A percentile compares a stretch with the other conserved stretches of the same genome.
phyloP scores from a whole-genome alignment of 2,113 vertebrate genomes.

The Spermophilus dauricus region DNA sequence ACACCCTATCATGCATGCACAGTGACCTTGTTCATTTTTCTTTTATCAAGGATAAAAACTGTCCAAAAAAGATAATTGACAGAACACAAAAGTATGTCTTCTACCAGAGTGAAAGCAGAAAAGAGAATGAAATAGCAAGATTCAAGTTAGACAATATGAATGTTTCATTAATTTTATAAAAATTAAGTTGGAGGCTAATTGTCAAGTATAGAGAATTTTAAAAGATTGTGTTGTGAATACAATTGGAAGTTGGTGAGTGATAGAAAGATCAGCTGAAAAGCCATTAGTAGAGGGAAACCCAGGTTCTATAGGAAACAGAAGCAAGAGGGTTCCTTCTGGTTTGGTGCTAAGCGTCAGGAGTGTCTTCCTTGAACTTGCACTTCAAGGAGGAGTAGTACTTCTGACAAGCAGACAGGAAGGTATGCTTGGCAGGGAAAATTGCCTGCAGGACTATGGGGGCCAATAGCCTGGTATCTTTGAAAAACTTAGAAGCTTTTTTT shows the following conservation, averaged over 20 bases:
- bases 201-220: neutral
- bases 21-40: conserved; percentile 34
- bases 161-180: conserved; percentile 57
- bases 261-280: neutral
- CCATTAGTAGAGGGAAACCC: neutral
- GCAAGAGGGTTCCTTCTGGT: neutral
- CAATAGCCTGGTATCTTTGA: neutral
- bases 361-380: neutral
- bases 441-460: neutral
- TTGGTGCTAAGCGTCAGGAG: neutral
- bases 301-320: neutral
- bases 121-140: conserved; percentile 38
- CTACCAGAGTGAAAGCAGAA: neutral
- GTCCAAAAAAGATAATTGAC: conserved; percentile 41
- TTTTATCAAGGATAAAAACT: conserved; percentile 54
- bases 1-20: neutral
- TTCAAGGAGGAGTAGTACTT: neutral
- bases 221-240: neutral
- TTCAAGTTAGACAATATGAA: conserved; percentile 29
- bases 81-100: conserved; percentile 9
- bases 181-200: conserved; percentile 44
- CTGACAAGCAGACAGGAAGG: neutral
- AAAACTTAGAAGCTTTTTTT: neutral
- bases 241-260: neutral
- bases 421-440: neutral